Evolutionary conservation across 1,140 invertebrate genomes (phyloP), one percentile per base, ranked within the genome.

Genomic region (Drosophila lowei): DNA sequence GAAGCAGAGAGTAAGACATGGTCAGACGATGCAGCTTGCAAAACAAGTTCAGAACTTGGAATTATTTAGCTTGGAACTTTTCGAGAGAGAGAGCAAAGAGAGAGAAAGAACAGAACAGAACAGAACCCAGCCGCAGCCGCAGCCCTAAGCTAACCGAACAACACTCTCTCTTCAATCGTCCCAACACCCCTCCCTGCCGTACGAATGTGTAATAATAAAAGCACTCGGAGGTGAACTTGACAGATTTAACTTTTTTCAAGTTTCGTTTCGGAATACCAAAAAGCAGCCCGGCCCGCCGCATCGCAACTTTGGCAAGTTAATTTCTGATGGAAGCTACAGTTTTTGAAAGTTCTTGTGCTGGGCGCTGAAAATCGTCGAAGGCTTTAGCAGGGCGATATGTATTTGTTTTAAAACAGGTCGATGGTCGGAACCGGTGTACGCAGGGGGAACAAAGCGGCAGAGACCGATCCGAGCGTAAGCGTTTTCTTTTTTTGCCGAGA

Each of bases 321-420:
- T 81, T 86, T 85, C 60, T 74, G 79, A 89, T 88, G 83, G 83
- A 88, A 88, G 83, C 83, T 89, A 88, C 84, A 86, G 85, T 78
- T 88, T 80, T 89, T 89, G 80, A 90, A 89, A 89, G 85, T 90
- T 89, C 84, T 89, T 89, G 76, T 90, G 70, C 83, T 90, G 83
- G 88, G 88, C 78, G 88, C 88, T 79, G 81, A 90, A 90, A 90
- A 90, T 88, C 86, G 70, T 63, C 79, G 78, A 88, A 88, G 78
- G 88, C 88, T 90, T 90, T 90, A 90, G 88, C 74, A 90, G 73
- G 76, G 68, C 77, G 81, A 90, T 90, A 66, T 73, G 42, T 58
- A 38, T 73, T 71, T 73, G 52, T 84, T 54, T 74, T 53, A 56
- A 66, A 75, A 75, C 72, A 76, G 62, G 71, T 74, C 60, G 71